Evolutionary conservation across 2,797 vertebrate genomes (phyloP).

Genomic region (Enteromius radiatus): DNA sequence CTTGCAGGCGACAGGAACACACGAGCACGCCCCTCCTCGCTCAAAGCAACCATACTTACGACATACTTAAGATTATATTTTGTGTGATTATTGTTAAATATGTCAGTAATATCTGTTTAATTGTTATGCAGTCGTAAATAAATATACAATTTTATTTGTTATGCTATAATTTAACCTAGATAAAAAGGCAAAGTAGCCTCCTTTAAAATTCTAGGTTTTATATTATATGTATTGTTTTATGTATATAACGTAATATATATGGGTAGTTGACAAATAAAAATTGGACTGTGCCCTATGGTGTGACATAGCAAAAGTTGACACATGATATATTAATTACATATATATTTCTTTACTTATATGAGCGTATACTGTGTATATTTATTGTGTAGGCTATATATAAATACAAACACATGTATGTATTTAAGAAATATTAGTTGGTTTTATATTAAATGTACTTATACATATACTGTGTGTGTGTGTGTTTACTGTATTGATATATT

Average conservation of each 20-base stretch:
- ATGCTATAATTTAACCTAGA: neutral
- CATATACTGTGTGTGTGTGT: no score
- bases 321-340: no score
- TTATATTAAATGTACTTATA: no score
- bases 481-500: neutral
- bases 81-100: neutral
- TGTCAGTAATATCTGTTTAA: no score
- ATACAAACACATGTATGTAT: no score
- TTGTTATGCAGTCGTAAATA: neutral
- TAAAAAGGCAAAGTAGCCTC: neutral
- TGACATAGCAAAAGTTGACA: no score
- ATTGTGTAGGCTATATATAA: no score
- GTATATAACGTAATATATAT: neutral
- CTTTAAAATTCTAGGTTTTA: neutral
- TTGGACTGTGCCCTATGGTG: no score
- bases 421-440: no score
- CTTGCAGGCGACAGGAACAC: slow-evolving; percentile 67
- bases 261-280: no score
- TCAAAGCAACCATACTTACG: neutral
- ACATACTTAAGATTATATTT: neutral
- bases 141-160: neutral
- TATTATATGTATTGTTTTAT: neutral
- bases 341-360: no score
- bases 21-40: slow-evolving; percentile 7
- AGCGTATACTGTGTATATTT: no score